These are phyloP conservation scores for Eucera pruinosa DNA, from an alignment of 2,888 invertebrate genomes.

Conservation along the genomic window DNA sequence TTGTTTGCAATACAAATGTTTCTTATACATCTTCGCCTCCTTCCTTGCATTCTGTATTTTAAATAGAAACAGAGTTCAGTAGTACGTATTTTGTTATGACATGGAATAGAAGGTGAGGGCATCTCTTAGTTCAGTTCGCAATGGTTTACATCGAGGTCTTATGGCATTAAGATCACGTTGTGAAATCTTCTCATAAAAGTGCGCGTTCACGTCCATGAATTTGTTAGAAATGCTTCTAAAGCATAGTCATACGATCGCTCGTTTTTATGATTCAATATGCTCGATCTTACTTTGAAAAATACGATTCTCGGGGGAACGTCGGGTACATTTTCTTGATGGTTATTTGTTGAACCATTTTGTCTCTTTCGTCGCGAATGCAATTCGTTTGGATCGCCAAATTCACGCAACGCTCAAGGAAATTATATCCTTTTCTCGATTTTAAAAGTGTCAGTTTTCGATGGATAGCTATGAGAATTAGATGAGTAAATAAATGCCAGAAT, in stretches of 20 bases:
- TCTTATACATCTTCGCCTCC: no score
- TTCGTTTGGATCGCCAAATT: constrained; percentile 45
- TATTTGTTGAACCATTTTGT: not conserved
- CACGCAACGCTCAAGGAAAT: constrained; percentile 23
- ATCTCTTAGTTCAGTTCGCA: no score
- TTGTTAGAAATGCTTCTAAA: not conserved
- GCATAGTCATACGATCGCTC: not conserved
- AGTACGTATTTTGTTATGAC: no score
- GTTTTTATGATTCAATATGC: not conserved
- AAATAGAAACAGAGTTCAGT: not conserved
- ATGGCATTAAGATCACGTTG: constrained; percentile 7
- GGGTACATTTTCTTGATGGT: not conserved
- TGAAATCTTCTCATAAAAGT: not conserved
- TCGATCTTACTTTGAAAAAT: not conserved
- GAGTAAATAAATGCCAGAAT: constrained; percentile 2
- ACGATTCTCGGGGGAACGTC: not conserved
- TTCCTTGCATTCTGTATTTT: no score
- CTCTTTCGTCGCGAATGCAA: constrained; percentile 38
- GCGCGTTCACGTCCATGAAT: not conserved
- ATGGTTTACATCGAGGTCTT: constrained; percentile 14
- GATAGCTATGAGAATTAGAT: constrained; percentile 16
- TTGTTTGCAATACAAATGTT: no score
- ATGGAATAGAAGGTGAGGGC: not conserved
- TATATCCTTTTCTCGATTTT: not conserved
- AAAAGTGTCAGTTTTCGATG: constrained; percentile 51